These are phyloP conservation scores for Gymnothorax reevesii DNA, from an alignment of 2,797 vertebrate species.

Conservation along the genomic window DNA sequence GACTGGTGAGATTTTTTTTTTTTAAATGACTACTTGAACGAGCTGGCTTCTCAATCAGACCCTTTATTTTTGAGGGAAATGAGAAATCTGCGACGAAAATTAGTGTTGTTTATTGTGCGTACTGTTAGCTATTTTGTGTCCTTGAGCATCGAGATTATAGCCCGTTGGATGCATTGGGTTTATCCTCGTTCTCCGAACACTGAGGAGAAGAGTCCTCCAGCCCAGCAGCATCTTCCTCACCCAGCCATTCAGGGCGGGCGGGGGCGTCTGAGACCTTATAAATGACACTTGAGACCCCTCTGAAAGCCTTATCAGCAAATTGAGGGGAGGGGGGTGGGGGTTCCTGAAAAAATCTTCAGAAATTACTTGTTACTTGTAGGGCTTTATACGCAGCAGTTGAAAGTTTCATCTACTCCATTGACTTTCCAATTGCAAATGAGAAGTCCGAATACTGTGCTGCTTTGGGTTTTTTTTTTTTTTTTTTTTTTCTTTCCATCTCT, in stretches of 20 bases:
- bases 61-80: not conserved
- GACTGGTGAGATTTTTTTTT: constrained; percentile 14
- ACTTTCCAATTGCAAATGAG: too few relatives aligned
- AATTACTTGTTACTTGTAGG: too few relatives aligned
- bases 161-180: not conserved
- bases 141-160: not conserved
- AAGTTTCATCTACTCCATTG: too few relatives aligned
- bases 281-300: too few relatives aligned
- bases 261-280: too few relatives aligned
- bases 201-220: not conserved
- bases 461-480: too few relatives aligned
- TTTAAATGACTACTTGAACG: constrained; percentile 36
- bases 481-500: too few relatives aligned
- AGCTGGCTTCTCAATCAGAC: constrained; percentile 20
- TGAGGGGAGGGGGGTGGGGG: too few relatives aligned
- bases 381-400: too few relatives aligned
- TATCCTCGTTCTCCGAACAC: not conserved
- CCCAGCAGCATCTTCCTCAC: not conserved
- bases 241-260: not conserved
- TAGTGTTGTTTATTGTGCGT: not conserved
- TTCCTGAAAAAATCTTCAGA: too few relatives aligned
- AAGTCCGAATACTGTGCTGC: too few relatives aligned
- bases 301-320: too few relatives aligned
- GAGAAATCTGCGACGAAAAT: not conserved
- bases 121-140: not conserved